These are phyloP conservation scores for Alethe diademata DNA, from an alignment of 2,113 vertebrate genomes.

Conservation along the genomic window DNA sequence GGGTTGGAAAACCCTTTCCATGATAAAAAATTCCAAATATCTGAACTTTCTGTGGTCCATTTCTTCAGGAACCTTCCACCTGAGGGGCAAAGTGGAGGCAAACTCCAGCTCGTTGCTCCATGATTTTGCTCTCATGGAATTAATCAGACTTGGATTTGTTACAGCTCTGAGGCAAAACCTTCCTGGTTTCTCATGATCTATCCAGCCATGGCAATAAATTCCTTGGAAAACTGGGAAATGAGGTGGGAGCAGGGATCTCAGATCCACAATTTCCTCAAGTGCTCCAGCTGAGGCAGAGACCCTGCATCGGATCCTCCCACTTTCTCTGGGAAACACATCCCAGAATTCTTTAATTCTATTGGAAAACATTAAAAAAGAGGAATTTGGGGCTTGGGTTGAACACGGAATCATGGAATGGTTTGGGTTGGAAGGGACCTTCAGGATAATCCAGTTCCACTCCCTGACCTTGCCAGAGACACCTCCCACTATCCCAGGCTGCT, in stretches of 20 bases:
- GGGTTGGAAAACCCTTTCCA: neutral
- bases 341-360: neutral
- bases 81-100: neutral
- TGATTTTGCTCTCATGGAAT: neutral
- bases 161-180: fast-evolving
- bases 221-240: neutral
- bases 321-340: neutral
- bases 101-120: neutral
- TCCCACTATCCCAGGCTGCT: neutral
- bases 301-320: neutral
- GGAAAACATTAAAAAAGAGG: neutral
- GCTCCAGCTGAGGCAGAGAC: neutral
- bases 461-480: neutral
- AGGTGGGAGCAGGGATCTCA: neutral
- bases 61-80: neutral
- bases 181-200: neutral
- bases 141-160: neutral
- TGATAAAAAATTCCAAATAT: neutral
- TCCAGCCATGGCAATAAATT: fast-evolving
- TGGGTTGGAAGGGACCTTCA: neutral
- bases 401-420: neutral
- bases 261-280: neutral
- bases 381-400: neutral
- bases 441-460: neutral
- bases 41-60: neutral